Base-by-base conservation (phyloP, 2,113 vertebrate genomes). In the Nerophis ophidion region DNA sequence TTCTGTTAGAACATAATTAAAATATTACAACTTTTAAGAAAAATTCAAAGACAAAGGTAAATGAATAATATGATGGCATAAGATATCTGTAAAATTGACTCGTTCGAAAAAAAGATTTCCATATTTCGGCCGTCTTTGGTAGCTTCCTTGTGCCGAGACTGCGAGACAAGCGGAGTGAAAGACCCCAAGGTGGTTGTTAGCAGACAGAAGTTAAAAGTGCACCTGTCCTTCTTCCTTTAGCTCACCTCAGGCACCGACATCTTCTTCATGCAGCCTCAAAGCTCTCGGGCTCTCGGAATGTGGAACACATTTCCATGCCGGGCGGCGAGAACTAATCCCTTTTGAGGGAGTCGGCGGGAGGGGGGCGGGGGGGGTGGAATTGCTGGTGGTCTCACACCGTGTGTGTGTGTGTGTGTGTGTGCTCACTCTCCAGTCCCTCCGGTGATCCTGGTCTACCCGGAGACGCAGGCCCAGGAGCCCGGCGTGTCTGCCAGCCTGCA, bases 401-500 rank as follows among this genome's bases (percentile, higher is more conserved):
- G 35, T 57, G 48, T 50, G 8, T 17, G n/a, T 50, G 19, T 76
- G 61, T 71, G 59, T 72, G 48, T 72, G 56, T 75, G 67, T 76
- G 49, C 52, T 57, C 72, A 83, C 17, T 65, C 7, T 74, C 0
- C 88, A 98, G 96, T 97, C 76, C 96, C 96, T 5, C 96, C 96
- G 0, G 96, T 98, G 84, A 98, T 98, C 71, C 91, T 97, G 0
- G 95, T 98, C 26, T 95, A 97, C 68, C 96, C 96, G 0, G 96
- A 98, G 71, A 93, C 91, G 0, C 96, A 98, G 82, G 96, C 96
- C 0, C 95, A 97, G 87, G 96, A 98, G 83, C 96, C 96, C 0
- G 96, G 96, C 0, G 85, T 97, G 40, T 91, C 92, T 0, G 94
- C 94, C 4, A 98, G 95, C 76, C 90, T 98, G 46, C 87, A 76